Evolutionary conservation across 92 coral and sea anemone species (phyloP), one percentile per base, ranked within the genome.

Genomic region (Phenganax stokvisi): DNA sequence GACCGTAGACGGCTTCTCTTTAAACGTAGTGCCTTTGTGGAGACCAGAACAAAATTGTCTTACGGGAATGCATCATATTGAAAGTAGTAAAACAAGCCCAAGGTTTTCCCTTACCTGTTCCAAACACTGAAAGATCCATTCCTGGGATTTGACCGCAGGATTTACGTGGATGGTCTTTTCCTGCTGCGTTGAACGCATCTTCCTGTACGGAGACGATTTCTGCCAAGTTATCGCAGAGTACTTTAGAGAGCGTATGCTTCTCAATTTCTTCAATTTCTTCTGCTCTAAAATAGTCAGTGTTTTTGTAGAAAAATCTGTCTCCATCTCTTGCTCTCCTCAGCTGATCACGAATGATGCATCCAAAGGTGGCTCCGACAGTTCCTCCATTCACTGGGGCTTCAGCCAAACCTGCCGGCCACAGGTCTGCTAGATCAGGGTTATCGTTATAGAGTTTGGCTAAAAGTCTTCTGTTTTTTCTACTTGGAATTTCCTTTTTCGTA

Each of bases 311-410:
- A 68, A 28, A 68, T 9, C 73, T 29, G 53, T 68, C 73, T 10
- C 73, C 73, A 68, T 68, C 53, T 30, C 73, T 68, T 11, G 15
- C 11, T 10, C 73, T 29, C 15, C 6, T 29, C 53, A 68, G 9
- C 47, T 68, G 73, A 10, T 68, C 73, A 10, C 73, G 73, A 29
- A 68, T 68, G 13, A 68, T 30, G 47, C 73, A 68, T 30, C 53
- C n/a, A 29, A 68, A 68, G 10, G 73, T 68, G 9, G 52, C 44
- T 0, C 73, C 73, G 6, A 68, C 73, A 10, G 15, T 30, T 10
- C 44, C 73, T 0, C 73, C 73, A 10, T 51, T 0, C 12, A 10
- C n/a, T 11, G 73, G 73, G 13, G 15, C n/a, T 68, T 68, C 73
- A 6, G 73, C 53, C 9, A 68, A 12, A 30, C 73, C 73, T 11